Base-by-base conservation (phyloP, 2,888 invertebrate genomes). In the Proisotoma minuta region DNA sequence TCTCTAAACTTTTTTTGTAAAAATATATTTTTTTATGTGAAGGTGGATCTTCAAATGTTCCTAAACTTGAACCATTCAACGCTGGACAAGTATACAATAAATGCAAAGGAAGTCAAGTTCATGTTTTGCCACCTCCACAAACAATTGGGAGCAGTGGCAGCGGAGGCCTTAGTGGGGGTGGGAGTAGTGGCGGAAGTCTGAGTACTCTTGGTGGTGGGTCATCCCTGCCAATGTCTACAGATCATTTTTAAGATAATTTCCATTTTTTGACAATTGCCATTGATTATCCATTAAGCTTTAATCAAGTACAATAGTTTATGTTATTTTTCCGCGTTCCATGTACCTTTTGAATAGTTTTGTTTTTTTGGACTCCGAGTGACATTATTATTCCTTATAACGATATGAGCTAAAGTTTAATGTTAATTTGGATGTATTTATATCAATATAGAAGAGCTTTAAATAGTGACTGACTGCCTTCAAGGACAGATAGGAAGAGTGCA, bases 1-100 rank as follows among this genome's bases (percentile, higher is more conserved):
- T 34, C 34, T 34, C 8, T 15, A 15, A 10, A 47, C 2, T 22
- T 28, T n/a, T 39, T 24, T 47, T 53, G 20, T 56, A 2, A 28
- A 52, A n/a, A 8, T 28, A 26, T 3, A 12, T 28, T 47, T 27
- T 12, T 34, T 10, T 23, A 20, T 20, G 24, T 52, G 1, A 18
- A 72, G 73, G 69, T 47, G 68, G 71, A 15, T 65, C 57, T 47
- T 68, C 70, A 1, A 68, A 63, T 39, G 71, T 73, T 10, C 91
- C 91, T 0, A 84, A 90, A 64, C 79, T 92, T 58, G 90, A 92
- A 76, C 91, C 92, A 0, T 94, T 94, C 79, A 87, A 87, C 76
- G 85, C 89, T 0, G 93, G 94, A 0, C 94, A 96, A 78, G 90
- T 96, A 22, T 96, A 93, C 80, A 94, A 95, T 78, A 87, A 87